Evolutionary conservation across 2,888 invertebrate species (phyloP), one percentile per base, ranked within the genome.

Genomic region (Entomobrya multifasciata): DNA sequence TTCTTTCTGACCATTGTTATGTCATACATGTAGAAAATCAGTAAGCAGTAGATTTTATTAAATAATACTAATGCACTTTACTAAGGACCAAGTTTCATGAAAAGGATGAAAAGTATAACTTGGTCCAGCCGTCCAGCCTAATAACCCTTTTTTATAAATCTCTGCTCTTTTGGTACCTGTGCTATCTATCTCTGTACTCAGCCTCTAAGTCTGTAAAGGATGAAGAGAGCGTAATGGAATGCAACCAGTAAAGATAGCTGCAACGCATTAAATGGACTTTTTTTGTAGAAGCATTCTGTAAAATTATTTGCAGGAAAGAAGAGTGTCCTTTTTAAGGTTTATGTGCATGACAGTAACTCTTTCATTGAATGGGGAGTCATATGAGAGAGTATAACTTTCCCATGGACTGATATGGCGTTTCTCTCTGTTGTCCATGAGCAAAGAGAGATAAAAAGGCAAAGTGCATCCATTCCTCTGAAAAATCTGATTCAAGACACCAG

Each of bases 241-340:
- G 77, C 60, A 77, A 77, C 57, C 57, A 60, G 77, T 77, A 57
- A 44, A 60, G 25, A 52, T 77, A 60, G 41, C 57, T 57, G 22
- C 30, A 70, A 52, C n/a, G 11, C 36, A n/a, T n/a, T 36, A 57
- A 52, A 49, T 74, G 30, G 52, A n/a, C n/a, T n/a, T n/a, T n/a
- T n/a, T n/a, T n/a, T n/a, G n/a, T 36, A 22, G 60, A 77, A 74
- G 17, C 36, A 57, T 62, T 11, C 13, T 47, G n/a, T 47, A 62
- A 62, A 62, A 15, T 11, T 13, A 20, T 15, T 13, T 47, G n/a
- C 13, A 15, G 47, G 47, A 15, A 15, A 15, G 13, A 47, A 47
- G 2, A 47, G 20, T 55, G 55, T 22, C 41, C 67, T 67, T 55
- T n/a, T n/a, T n/a, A n/a, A n/a, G n/a, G n/a, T n/a, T n/a, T n/a